These are phyloP conservation scores for Zaprionus bogoriensis DNA, from an alignment of 2,888 invertebrate species.

Conservation along the genomic window DNA sequence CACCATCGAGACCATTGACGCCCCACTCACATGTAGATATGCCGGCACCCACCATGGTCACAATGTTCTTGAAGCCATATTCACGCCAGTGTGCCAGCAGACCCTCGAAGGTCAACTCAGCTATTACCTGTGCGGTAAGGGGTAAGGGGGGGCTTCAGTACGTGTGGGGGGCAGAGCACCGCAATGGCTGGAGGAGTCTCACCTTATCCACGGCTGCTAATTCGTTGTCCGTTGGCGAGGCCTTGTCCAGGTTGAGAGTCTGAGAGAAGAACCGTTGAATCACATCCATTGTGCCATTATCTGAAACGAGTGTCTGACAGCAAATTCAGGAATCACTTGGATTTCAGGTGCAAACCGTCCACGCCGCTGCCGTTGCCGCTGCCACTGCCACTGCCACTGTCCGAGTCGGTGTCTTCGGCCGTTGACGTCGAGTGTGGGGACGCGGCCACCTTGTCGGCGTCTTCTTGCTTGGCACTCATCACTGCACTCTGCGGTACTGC, in stretches of 20 bases:
- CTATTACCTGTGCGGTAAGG: conserved; percentile 84
- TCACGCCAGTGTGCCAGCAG: conserved; percentile 91
- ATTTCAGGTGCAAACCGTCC: conserved; percentile 21
- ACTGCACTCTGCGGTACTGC: background rate
- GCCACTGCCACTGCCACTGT: too few relatives aligned
- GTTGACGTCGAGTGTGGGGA: conserved; percentile 6
- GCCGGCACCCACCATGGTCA: conserved; percentile 97
- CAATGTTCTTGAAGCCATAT: conserved; percentile 91
- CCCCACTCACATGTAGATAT: conserved; percentile 94
- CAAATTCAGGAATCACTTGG: conserved; percentile 5
- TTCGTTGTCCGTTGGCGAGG: conserved; percentile 42
- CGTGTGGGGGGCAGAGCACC: too few relatives aligned
- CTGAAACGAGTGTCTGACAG: conserved; percentile 38
- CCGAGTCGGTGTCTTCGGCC: conserved; percentile 18
- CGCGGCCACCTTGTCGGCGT: background rate
- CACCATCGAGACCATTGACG: background rate
- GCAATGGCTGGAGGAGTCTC: background rate
- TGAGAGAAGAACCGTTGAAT: conserved; percentile 87
- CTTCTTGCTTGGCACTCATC: conserved; percentile 38
- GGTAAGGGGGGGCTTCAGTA: too few relatives aligned
- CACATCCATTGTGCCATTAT: conserved; percentile 85
- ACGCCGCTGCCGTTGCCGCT: too few relatives aligned
- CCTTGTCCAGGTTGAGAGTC: conserved; percentile 85
- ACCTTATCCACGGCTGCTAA: conserved; percentile 53
- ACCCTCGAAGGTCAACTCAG: conserved; percentile 89